Percentiles rank a stretch among this genome's conserved stretches.
Conservation (phyloP, 2,888 invertebrate species). For the Rhabditoides inermis region DNA sequence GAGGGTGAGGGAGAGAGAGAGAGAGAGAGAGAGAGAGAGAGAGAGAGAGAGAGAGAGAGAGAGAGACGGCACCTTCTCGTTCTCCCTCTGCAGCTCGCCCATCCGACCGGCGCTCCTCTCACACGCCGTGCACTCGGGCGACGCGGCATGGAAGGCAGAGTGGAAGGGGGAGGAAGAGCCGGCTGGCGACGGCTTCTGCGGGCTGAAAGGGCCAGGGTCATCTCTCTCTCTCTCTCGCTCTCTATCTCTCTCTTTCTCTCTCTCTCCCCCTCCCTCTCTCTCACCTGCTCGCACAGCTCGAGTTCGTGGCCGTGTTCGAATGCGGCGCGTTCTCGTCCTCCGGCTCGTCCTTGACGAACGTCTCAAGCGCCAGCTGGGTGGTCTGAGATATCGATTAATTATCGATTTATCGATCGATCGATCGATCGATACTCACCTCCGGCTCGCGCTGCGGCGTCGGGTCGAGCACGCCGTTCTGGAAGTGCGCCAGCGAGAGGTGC, state of each 20-base stretch:
- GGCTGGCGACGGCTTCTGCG: conserved; percentile 28
- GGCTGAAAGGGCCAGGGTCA: conserved; percentile 12
- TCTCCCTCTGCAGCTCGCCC: conserved; percentile 20
- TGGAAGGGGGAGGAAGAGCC: conserved; percentile 11
- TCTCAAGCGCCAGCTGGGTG: too few species aligned
- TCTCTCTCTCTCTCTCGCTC: neutral
- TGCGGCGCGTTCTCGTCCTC: too few species aligned
- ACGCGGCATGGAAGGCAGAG: conserved; percentile 5
- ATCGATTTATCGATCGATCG: too few species aligned
- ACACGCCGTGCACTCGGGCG: conserved; percentile 21
- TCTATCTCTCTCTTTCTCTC: neutral
- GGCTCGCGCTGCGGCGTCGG: too few species aligned
- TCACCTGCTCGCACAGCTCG: conserved; percentile 38
- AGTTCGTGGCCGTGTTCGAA: conserved; percentile 31
- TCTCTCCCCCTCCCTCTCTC: neutral
- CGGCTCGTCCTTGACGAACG: too few species aligned
- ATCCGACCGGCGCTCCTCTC: conserved; percentile 12
- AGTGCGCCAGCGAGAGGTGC: too few species aligned
- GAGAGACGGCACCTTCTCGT: conserved; percentile 8
- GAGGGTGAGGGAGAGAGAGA: neutral
- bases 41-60: neutral
- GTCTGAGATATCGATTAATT: too few species aligned
- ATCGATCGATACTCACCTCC: too few species aligned
- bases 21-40: neutral
- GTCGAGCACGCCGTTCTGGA: too few species aligned